Base-by-base conservation (phyloP, 2,888 invertebrate species). In the Emmelina monodactyla region DNA sequence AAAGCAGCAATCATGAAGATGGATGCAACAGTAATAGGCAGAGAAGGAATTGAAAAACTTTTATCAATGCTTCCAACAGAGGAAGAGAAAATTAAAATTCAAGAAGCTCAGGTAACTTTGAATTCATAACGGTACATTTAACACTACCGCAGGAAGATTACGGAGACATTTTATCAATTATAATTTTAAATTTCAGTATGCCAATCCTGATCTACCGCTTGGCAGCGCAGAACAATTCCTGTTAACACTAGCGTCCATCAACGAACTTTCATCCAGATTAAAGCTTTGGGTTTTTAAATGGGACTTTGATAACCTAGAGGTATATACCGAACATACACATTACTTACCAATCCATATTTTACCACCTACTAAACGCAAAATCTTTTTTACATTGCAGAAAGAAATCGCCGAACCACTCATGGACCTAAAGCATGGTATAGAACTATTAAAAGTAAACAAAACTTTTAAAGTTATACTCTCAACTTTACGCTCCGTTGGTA, bases 1-100 rank as follows among this genome's bases (percentile, higher is more conserved):
- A 98, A 98, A 65, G 92, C 97, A n/a, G 99, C 98, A 15, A 95
- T 97, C 43, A 82, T 99, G 66, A 99, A 99, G 79, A 99, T 99
- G 97, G 99, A 99, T 65, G 92, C 94, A 1, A 94, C 97, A 1
- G 95, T 99, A 31, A 93, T 99, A 73, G 99, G 97, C 50, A 85
- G 97, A 50, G 99, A 99, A 72, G 97, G 97, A 15, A 97, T 98
- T 47, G 97, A 97, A 83, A 99, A 99, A 84, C 83, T 99, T 35
- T 70, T 99, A 39, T 92, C 92, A 9, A 97, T 99, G 98, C 82
- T 99, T 59, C 99, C 99, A 15, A 92, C 94, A 2, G 96, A 97
- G 59, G 97, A 97, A 61, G 98, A 98, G 70, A 88, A 93, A 58
- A 86, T 90, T n/a, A 92, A 92, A 78, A 98, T 98, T 51, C 90